Percentiles rank a stretch among this genome's conserved stretches.
Evolutionary conservation across 2,888 invertebrate genomes (phyloP).

Genomic region (Clanis bilineata): DNA sequence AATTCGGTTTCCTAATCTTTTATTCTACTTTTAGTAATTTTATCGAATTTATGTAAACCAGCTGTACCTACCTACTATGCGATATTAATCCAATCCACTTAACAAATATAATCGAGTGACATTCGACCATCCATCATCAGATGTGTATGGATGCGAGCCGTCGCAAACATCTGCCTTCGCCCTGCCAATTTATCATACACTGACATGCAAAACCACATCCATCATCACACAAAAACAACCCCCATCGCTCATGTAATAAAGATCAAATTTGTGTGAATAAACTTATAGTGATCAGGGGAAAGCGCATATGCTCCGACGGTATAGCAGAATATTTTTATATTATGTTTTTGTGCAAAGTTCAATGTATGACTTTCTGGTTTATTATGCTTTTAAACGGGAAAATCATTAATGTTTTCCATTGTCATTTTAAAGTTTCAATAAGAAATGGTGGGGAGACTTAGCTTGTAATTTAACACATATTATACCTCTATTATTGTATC

Average conservation of each 20-base stretch:
- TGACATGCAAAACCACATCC: background rate
- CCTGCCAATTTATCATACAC: constrained; percentile 5
- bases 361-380: background rate
- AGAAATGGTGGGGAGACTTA: background rate
- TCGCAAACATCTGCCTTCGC: constrained; percentile 16
- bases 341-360: background rate
- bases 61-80: background rate
- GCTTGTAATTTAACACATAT: too few species aligned
- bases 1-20: too few species aligned
- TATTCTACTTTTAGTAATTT: background rate
- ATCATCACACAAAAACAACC: background rate
- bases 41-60: background rate
- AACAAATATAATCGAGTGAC: constrained; percentile 11
- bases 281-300: background rate
- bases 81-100: constrained; percentile 9
- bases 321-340: background rate
- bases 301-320: background rate
- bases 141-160: constrained; percentile 3
- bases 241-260: background rate
- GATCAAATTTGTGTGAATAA: background rate
- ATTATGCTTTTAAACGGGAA: background rate
- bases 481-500: too few species aligned
- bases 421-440: background rate
- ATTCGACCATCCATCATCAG: constrained; percentile 3
- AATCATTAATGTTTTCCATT: background rate